Conservation (phyloP, 2,888 invertebrate species). For the Halictus quadricinctus region DNA sequence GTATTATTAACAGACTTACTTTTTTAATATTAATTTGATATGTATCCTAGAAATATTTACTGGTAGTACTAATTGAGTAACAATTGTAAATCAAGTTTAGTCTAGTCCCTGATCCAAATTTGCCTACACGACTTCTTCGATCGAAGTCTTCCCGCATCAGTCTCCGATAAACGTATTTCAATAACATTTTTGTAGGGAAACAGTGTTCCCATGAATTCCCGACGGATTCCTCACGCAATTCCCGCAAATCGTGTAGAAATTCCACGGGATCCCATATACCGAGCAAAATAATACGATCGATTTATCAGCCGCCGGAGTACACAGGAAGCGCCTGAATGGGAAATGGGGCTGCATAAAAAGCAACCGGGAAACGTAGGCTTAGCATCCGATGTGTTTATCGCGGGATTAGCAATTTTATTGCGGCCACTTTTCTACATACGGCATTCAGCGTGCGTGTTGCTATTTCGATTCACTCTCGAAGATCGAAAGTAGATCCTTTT, state of each 20-base stretch:
- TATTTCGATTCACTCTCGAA: conserved; percentile 41
- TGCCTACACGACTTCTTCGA: not conserved
- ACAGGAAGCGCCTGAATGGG: conserved; percentile 6
- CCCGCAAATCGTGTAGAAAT: not conserved
- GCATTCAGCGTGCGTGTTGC: conserved; percentile 34
- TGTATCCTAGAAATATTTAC: not conserved
- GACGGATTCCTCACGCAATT: not conserved
- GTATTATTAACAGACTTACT: not conserved
- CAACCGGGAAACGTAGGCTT: conserved; percentile 39
- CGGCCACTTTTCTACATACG: conserved; percentile 57
- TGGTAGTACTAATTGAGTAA: not conserved
- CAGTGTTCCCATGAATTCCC: not conserved
- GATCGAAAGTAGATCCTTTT: conserved; percentile 59
- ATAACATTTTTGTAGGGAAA: not conserved
- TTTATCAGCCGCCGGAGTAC: conserved; percentile 32
- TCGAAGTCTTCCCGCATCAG: not conserved
- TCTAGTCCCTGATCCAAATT: not conserved
- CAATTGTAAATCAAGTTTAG: not conserved
- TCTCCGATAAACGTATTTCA: no score
- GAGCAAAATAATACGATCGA: conserved; percentile 42
- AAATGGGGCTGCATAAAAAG: conserved; percentile 20
- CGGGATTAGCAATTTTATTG: conserved; percentile 68
- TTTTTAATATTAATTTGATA: not conserved
- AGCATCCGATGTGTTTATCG: conserved; percentile 66
- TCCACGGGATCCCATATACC: not conserved